Base-by-base conservation (phyloP, 2,113 vertebrate species). In the Chauna torquata region DNA sequence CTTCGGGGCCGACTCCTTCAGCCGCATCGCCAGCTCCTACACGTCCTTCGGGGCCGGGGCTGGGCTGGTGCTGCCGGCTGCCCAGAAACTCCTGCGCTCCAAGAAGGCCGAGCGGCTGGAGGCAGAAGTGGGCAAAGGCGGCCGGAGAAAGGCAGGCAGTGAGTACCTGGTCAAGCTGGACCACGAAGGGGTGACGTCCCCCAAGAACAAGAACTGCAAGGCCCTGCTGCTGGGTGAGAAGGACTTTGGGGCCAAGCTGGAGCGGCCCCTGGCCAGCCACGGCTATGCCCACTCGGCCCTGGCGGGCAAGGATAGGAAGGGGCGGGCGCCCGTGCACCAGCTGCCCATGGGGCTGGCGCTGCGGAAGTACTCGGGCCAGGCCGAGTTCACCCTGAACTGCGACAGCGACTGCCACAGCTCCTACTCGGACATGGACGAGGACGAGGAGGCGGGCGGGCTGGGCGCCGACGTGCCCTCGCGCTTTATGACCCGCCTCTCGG, bases 151-250 rank as follows among this genome's bases (percentile, higher is more conserved):
- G 97, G 95, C 97, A 0, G 98, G 98, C 6, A 3, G 97, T 1
- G 99, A 99, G 95, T 99, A 99, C 93, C 96, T 99, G 86, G 98
- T 99, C 75, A 99, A 99, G 97, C 98, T 99, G 96, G 99, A 99
- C 97, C 99, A 99, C 11, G 99, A 99, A 95, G 99, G 99, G 8
- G 99, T 99, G 86, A 99, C 98, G 3, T 99, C 99, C 18, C 99
- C 99, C 64, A 99, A 99, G 97, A 99, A 99, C 84, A 99, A 99
- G 97, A 99, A 98, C 95, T 98, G 99, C 96, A 99, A 99, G 81
- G 99, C 99, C 5, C 97, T 99, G 91, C 97, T 99, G 45, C 62
- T 98, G 95, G 96, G 98, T 0, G 98, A 98, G 84, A 99, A 98
- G 55, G 98, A 98, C 79, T 99, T 98, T 11, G 98, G 98, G 64